Evolutionary conservation across 2,888 invertebrate species (phyloP).

Genomic region (Troides helena): DNA sequence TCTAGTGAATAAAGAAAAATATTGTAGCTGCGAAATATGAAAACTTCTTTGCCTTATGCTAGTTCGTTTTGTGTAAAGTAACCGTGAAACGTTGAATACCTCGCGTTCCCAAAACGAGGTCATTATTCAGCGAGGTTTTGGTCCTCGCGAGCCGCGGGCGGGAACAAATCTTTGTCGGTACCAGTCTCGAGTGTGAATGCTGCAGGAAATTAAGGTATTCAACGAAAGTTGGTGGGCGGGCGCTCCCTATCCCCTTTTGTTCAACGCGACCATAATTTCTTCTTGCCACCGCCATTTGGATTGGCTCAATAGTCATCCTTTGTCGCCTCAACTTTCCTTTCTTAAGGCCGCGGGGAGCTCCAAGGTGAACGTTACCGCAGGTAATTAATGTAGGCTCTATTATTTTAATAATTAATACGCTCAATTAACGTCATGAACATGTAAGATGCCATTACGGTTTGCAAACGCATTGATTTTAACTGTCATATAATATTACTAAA

Average conservation of each 20-base stretch:
- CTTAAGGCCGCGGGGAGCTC: conserved; percentile 43
- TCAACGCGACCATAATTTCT: conserved; percentile 56
- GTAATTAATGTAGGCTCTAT: conserved; percentile 59
- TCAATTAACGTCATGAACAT: conserved; percentile 58
- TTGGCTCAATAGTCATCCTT: conserved; percentile 35
- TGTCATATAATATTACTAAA: background rate
- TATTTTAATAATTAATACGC: conserved; percentile 71
- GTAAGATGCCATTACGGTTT: conserved; percentile 34
- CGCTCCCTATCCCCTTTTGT: conserved; percentile 46
- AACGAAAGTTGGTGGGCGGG: conserved; percentile 46
- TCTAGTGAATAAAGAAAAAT: background rate
- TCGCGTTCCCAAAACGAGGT: conserved; percentile 24
- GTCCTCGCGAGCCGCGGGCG: conserved; percentile 28
- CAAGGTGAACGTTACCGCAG: conserved; percentile 50
- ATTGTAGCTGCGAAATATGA: background rate
- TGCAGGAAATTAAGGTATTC: conserved; percentile 63
- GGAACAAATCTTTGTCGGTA: conserved; percentile 48
- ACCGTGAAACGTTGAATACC: conserved; percentile 33
- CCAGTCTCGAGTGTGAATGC: conserved; percentile 42
- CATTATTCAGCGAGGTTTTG: conserved; percentile 31
- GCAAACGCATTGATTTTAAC: background rate
- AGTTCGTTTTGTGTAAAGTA: conserved; percentile 7
- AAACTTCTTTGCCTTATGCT: background rate
- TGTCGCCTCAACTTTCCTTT: conserved; percentile 50
- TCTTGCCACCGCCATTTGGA: conserved; percentile 46